Evolutionary conservation across 2,888 invertebrate genomes (phyloP).

Genomic region (Idaea straminata): DNA sequence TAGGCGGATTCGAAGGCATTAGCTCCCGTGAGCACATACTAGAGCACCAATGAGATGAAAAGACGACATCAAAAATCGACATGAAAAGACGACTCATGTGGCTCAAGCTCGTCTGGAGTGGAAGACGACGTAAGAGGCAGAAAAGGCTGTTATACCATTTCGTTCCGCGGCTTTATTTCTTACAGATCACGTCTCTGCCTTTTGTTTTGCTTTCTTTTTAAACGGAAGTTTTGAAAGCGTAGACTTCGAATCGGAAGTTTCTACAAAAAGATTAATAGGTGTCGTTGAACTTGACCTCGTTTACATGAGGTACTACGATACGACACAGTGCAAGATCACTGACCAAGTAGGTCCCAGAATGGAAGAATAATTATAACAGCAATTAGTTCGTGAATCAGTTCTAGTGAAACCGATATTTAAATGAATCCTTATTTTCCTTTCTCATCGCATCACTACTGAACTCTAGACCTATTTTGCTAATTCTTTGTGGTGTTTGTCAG

Average conservation of each 20-base stretch:
- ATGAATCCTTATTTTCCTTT: neutral
- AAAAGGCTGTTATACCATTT: neutral
- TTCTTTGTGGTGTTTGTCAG: too few relatives aligned
- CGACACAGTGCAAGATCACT: slow-evolving; percentile 5
- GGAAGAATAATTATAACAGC: too few relatives aligned
- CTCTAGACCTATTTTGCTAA: too few relatives aligned
- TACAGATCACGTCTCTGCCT: too few relatives aligned
- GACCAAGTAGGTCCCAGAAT: slow-evolving; percentile 17
- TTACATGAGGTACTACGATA: neutral
- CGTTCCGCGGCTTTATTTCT: neutral
- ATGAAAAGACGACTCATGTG: too few relatives aligned
- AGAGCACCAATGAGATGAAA: too few relatives aligned
- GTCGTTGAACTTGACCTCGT: neutral
- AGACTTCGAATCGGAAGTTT: neutral
- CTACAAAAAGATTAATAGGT: neutral
- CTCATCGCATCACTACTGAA: too few relatives aligned
- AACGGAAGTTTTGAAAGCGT: neutral
- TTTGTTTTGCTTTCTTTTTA: neutral
- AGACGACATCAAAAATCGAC: too few relatives aligned
- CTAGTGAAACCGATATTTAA: slow-evolving; percentile 10
- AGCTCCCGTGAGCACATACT: too few relatives aligned
- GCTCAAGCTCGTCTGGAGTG: too few relatives aligned
- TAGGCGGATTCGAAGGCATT: too few relatives aligned
- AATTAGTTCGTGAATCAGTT: too few relatives aligned
- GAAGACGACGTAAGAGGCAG: neutral